phyloP scores from a whole-genome alignment of 1,140 invertebrate genomes.

The Cyphomyrmex costatus region DNA sequence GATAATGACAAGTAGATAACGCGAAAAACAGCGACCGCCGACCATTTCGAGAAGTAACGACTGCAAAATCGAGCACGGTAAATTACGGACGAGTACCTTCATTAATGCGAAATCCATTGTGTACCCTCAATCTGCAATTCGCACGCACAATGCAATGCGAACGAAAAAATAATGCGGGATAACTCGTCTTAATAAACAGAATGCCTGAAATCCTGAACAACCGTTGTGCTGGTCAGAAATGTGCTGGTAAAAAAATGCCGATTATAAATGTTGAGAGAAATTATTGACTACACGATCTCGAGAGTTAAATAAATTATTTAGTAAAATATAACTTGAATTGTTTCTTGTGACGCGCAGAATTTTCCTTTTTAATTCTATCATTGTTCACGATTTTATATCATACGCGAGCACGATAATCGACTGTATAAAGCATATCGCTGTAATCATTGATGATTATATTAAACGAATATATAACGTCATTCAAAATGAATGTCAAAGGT shows the following conservation, averaged over 20 bases:
- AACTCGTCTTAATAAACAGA: conserved; percentile 22
- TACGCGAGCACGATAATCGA: background rate
- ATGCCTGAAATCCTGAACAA: background rate
- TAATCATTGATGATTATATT: background rate
- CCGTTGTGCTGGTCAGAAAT: background rate
- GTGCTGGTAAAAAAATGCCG: background rate
- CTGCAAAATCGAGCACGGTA: background rate
- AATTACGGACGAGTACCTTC: conserved; percentile 11
- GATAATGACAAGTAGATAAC: conserved; percentile 15
- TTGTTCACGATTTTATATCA: background rate
- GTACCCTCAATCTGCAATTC: background rate
- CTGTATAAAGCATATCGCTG: background rate
- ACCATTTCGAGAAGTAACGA: background rate
- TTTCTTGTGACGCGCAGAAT: background rate
- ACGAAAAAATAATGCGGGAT: conserved; percentile 23
- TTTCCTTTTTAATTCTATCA: background rate
- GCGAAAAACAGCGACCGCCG: conserved; percentile 8
- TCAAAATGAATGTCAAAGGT: background rate
- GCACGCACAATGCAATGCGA: background rate
- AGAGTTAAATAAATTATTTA: background rate
- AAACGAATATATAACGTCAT: background rate
- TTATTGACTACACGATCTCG: background rate
- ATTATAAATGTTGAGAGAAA: background rate
- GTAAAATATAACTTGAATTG: conserved; percentile 7
- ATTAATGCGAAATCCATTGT: conserved; percentile 2